Evolutionary conservation across 2,888 invertebrate species (phyloP).

Genomic region (Helicoverpa assulta): DNA sequence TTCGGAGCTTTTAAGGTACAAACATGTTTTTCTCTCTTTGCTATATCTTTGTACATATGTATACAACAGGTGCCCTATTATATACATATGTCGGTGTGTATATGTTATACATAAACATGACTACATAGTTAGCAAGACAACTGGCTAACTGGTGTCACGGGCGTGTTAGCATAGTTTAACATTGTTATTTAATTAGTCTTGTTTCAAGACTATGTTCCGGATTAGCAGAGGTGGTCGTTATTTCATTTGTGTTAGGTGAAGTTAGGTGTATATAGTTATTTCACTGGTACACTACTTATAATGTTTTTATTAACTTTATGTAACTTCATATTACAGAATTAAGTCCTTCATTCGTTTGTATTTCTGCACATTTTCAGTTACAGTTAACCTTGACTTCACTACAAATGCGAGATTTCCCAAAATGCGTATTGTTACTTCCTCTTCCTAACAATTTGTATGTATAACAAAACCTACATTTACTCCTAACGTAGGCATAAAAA

Average conservation of each 20-base stretch:
- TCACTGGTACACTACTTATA: too few relatives aligned
- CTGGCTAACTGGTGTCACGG: not conserved
- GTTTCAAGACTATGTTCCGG: not conserved
- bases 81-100: too few relatives aligned
- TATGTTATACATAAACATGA: slow-evolving; percentile 19
- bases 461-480: slow-evolving; percentile 25
- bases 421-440: not conserved
- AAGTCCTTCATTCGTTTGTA: too few relatives aligned
- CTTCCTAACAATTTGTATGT: slow-evolving; percentile 46
- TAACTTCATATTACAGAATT: too few relatives aligned
- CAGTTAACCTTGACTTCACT: not conserved
- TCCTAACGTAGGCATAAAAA: slow-evolving; percentile 27
- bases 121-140: not conserved
- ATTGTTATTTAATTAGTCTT: slow-evolving; percentile 5
- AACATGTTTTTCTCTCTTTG: too few relatives aligned
- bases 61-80: too few relatives aligned
- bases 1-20: too few relatives aligned
- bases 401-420: not conserved
- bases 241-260: too few relatives aligned
- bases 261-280: too few relatives aligned
- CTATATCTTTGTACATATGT: too few relatives aligned
- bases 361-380: too few relatives aligned
- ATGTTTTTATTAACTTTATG: too few relatives aligned
- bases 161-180: slow-evolving; percentile 6
- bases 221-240: not conserved